These are phyloP conservation scores for Nematostella vectensis DNA, from an alignment of 92 coral and sea anemone genomes.

Conservation along the genomic window DNA sequence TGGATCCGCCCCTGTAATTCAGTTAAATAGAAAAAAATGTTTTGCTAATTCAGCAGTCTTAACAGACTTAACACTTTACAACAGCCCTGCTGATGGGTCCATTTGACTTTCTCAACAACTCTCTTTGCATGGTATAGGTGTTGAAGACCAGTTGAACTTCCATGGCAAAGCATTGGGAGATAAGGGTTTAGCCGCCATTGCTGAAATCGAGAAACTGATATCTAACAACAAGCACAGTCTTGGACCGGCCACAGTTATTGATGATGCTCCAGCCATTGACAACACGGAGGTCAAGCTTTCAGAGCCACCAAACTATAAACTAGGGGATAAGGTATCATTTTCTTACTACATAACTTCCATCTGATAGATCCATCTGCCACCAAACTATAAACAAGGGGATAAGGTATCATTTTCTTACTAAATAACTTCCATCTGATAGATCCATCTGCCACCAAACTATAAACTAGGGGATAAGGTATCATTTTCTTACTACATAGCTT, in stretches of 20 bases:
- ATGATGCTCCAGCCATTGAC: constrained; percentile 53
- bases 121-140: too few relatives aligned
- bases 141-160: constrained; percentile 76
- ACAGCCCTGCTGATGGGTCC: too few relatives aligned
- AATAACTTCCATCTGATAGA: too few relatives aligned
- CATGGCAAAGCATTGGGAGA: constrained; percentile 86
- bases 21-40: too few relatives aligned
- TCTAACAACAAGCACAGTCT: constrained; percentile 31
- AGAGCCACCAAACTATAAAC: constrained; percentile 78
- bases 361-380: too few relatives aligned
- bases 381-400: constrained; percentile 74
- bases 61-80: too few relatives aligned
- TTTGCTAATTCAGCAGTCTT: too few relatives aligned
- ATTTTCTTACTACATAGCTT: background rate
- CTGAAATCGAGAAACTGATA: constrained; percentile 38
- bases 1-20: too few relatives aligned
- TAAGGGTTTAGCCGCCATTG: constrained; percentile 46
- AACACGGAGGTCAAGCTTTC: constrained; percentile 38
- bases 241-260: constrained; percentile 67
- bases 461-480: constrained; percentile 82
- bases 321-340: constrained; percentile 92
- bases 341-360: background rate
- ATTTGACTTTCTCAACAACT: too few relatives aligned
- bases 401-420: constrained; percentile 53
- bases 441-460: constrained; percentile 93